These are phyloP conservation scores for Sebastes hubbsi DNA, from an alignment of 2,797 vertebrate genomes.

Conservation along the genomic window DNA sequence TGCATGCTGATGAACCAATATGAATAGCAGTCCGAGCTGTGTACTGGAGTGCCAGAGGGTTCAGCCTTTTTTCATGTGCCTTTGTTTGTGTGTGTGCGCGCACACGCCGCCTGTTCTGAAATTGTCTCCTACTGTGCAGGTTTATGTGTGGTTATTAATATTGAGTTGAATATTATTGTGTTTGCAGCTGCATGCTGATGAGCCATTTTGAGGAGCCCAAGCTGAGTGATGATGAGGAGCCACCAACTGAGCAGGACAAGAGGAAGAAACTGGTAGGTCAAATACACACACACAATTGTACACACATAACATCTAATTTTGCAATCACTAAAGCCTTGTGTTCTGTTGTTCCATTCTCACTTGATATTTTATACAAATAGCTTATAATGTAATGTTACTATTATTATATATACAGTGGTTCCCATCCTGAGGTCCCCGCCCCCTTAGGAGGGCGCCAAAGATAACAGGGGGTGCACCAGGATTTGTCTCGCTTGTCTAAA, in stretches of 20 bases:
- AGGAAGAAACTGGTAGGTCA: constrained; percentile 92
- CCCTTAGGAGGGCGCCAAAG: too few relatives aligned
- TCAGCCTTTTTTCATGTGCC: constrained; percentile 20
- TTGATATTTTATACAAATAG: neutral
- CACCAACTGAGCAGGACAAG: constrained; percentile 97
- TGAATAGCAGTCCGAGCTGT: constrained; percentile 33
- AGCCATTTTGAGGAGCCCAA: constrained; percentile 92
- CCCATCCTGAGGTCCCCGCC: too few relatives aligned
- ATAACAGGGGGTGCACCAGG: too few relatives aligned
- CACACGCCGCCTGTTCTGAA: constrained; percentile 30
- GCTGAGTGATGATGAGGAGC: constrained; percentile 92
- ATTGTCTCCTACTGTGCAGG: constrained; percentile 50
- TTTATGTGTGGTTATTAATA: constrained; percentile 66
- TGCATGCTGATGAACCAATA: constrained; percentile 65
- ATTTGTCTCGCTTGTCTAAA: too few relatives aligned
- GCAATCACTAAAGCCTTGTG: neutral
- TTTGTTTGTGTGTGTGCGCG: neutral
- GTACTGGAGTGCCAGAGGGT: constrained; percentile 26
- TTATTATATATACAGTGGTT: too few relatives aligned
- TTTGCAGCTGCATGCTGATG: constrained; percentile 95
- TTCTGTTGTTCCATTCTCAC: neutral
- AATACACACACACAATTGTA: neutral
- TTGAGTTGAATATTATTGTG: constrained; percentile 60
- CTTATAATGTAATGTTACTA: too few relatives aligned
- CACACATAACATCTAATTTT: neutral